Conservation (phyloP, 2,797 vertebrate species). For the Semotilus atromaculatus region DNA sequence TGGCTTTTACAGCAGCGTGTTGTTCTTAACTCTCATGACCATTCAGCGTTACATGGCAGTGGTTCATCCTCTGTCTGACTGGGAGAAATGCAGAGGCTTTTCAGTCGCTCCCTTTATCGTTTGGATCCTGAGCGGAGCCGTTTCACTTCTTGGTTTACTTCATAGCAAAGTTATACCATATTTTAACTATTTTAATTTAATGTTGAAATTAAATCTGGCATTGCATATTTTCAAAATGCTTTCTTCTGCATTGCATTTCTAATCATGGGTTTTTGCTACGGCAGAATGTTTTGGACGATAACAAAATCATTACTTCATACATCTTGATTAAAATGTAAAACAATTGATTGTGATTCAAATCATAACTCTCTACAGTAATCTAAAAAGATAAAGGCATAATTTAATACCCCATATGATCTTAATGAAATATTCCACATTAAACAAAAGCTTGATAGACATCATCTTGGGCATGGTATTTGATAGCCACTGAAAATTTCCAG, state of each 20-base stretch:
- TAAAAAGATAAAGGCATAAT: neutral
- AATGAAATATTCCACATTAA: neutral
- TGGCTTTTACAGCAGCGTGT: constrained; percentile 89
- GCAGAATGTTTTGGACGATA: constrained; percentile 81
- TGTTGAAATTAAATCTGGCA: constrained; percentile 58
- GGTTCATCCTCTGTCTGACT: constrained; percentile 81
- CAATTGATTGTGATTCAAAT: neutral
- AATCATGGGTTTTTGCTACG: constrained; percentile 85
- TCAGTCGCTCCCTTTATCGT: constrained; percentile 68
- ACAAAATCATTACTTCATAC: constrained; percentile 40
- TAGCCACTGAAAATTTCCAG: neutral
- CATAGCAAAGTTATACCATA: constrained; percentile 63
- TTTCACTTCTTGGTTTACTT: constrained; percentile 80
- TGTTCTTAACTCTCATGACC: constrained; percentile 89
- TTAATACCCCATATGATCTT: neutral
- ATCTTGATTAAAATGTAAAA: neutral
- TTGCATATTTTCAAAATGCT: constrained; percentile 78
- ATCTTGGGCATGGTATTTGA: neutral
- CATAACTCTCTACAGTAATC: neutral
- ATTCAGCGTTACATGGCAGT: constrained; percentile 86
- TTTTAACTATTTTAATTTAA: neutral
- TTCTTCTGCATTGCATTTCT: constrained; percentile 83
- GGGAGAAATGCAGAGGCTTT: constrained; percentile 62
- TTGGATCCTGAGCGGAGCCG: constrained; percentile 81
- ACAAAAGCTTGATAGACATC: neutral